Evolutionary conservation across 2,888 invertebrate species (phyloP).

Genomic region (Rhorus exstirpatorius): DNA sequence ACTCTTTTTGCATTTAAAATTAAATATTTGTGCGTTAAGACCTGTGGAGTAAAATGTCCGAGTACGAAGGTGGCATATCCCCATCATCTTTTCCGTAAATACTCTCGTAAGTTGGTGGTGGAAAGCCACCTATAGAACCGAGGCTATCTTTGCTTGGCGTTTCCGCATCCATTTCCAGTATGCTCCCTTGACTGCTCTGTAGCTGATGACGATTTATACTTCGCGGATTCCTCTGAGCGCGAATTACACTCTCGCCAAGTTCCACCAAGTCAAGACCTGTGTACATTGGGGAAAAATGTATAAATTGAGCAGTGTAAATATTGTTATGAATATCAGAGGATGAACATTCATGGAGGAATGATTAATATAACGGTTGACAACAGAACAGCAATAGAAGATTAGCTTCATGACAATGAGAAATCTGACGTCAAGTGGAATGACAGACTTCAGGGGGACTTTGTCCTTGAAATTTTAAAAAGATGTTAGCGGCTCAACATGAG

Average conservation of each 20-base stretch:
- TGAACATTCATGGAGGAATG: too few species aligned
- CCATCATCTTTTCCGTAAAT: slow-evolving; percentile 86
- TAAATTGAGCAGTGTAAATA: background rate
- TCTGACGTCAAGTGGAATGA: too few species aligned
- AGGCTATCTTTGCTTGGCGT: slow-evolving; percentile 87
- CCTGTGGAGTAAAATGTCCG: slow-evolving; percentile 83
- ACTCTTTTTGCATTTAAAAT: background rate
- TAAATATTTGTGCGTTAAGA: slow-evolving; percentile 48
- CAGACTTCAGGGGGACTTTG: too few species aligned
- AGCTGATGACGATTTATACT: slow-evolving; percentile 84
- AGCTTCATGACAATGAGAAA: too few species aligned
- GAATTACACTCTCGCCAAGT: slow-evolving; percentile 87
- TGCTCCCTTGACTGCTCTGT: slow-evolving; percentile 84
- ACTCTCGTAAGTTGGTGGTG: slow-evolving; percentile 87
- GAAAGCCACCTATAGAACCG: slow-evolving; percentile 86
- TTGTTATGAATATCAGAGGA: too few species aligned
- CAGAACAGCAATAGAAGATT: too few species aligned
- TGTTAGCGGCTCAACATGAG: too few species aligned
- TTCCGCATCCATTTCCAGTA: slow-evolving; percentile 86
- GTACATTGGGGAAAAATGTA: slow-evolving; percentile 7
- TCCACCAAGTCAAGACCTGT: slow-evolving; percentile 87
- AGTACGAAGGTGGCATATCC: slow-evolving; percentile 83
- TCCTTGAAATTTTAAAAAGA: too few species aligned
- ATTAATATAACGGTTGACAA: too few species aligned
- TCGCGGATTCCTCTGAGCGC: slow-evolving; percentile 84